Conservation (phyloP, 2,797 vertebrate genomes). For the Nothura maculosa region DNA sequence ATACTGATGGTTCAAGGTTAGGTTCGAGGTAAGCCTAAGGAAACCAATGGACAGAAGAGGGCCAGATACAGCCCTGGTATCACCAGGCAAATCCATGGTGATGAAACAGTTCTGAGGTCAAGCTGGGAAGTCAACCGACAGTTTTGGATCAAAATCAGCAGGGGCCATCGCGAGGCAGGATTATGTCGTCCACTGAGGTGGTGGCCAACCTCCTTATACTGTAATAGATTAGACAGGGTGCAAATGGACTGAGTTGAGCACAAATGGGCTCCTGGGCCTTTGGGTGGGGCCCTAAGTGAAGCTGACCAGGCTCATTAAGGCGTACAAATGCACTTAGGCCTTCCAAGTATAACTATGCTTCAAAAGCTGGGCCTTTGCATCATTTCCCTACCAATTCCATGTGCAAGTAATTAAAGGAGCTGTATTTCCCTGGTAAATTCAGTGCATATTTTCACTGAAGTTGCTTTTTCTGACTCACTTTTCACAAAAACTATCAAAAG, state of each 20-base stretch:
- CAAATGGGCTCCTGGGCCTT: neutral
- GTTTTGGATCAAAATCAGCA: neutral
- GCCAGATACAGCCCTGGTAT: neutral
- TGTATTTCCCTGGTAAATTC: neutral
- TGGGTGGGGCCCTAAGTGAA: neutral
- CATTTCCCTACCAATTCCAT: neutral
- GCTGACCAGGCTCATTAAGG: neutral
- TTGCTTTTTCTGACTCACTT: neutral
- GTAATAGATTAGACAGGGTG: neutral
- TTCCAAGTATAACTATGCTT: too few species aligned
- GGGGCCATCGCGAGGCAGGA: neutral
- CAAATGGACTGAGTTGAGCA: neutral
- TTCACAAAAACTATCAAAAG: neutral
- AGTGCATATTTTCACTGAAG: neutral
- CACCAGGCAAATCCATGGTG: too few species aligned
- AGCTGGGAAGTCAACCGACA: neutral
- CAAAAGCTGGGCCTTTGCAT: neutral
- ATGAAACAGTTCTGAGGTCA: neutral
- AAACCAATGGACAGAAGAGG: neutral
- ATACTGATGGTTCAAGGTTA: neutral
- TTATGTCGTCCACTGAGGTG: rapidly evolving
- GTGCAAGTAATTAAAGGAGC: neutral
- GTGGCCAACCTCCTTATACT: neutral
- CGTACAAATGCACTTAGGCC: neutral
- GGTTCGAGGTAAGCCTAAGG: neutral